These are phyloP conservation scores for Scaptomyza graminum DNA, from an alignment of 1,140 invertebrate species.

Conservation along the genomic window DNA sequence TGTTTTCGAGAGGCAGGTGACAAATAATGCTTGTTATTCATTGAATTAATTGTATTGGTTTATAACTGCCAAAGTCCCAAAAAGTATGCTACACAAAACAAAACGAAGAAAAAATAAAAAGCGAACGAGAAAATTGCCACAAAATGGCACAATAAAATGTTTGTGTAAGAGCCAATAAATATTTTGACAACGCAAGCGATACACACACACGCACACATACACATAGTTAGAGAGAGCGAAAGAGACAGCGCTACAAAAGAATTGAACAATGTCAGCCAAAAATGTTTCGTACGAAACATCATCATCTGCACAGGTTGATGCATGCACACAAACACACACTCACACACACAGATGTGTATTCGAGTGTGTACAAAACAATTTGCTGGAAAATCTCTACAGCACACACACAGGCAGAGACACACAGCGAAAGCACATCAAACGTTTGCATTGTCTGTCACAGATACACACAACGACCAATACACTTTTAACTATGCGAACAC, in stretches of 20 bases:
- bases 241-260: neutral
- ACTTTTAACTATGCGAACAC: neutral
- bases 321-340: conserved; percentile 1
- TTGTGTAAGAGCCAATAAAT: conserved; percentile 63
- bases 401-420: conserved; percentile 1
- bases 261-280: conserved; percentile 53
- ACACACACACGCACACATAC: neutral
- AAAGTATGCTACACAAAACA: conserved; percentile 37
- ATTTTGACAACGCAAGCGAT: conserved; percentile 59
- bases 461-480: conserved; percentile 27
- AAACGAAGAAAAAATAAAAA: too few relatives aligned
- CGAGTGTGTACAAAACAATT: conserved; percentile 53
- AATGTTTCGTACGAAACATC: conserved; percentile 48
- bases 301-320: conserved; percentile 54
- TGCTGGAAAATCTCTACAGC: conserved; percentile 48
- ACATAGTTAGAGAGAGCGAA: neutral
- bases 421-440: conserved; percentile 33
- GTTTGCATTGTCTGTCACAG: conserved; percentile 62
- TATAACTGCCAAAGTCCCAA: conserved; percentile 57
- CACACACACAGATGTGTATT: conserved; percentile 8
- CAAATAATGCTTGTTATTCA: conserved; percentile 51
- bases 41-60: conserved; percentile 74
- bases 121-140: conserved; percentile 42
- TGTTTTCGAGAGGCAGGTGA: neutral
- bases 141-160: conserved; percentile 55